Evolutionary conservation across 1,140 invertebrate species (phyloP), one percentile per base, ranked within the genome.

Genomic region (Ruditapes philippinarum): DNA sequence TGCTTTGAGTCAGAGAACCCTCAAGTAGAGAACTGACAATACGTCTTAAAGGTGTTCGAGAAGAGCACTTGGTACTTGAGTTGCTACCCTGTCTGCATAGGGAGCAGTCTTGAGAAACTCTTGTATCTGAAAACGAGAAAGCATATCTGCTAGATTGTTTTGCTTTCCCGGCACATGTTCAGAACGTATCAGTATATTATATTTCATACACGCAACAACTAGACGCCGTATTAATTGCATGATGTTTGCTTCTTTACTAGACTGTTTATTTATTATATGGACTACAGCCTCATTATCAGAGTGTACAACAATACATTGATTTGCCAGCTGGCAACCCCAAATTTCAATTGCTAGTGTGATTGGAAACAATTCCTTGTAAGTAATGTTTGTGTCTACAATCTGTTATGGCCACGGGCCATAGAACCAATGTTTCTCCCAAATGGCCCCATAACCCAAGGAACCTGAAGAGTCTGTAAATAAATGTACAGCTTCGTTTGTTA

Each of bases 361-460:
- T n/a, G n/a, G n/a, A n/a, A n/a, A n/a, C n/a, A n/a, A n/a, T n/a
- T n/a, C n/a, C n/a, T n/a, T n/a, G n/a, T n/a, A n/a, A n/a, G n/a
- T n/a, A n/a, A n/a, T n/a, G n/a, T n/a, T n/a, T n/a, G n/a, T n/a
- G n/a, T n/a, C 22, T 14, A 9, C 40, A 38, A 33, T 7, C 7
- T 17, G 17, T 7, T 7, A 49, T 49, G 45, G 45, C 17, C 45
- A 49, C 7, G 7, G 7, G 17, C 45, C 45, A 17, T 11, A 49
- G 40, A 89, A 73, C 68, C 80, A 51, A 40, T 82, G n/a, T 14
- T 19, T n/a, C 12, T 70, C 78, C 36, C 68, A 82, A 31, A 80
- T 49, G 5, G 76, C 79, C 9, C 19, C 76, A 49, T 5, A 85
- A 19, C 88, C 68, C 12, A 57, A 14, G 28, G 19, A 36, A n/a